phyloP scores from a whole-genome alignment of 23 tunicate genomes.

The Trididemnum clinides region DNA sequence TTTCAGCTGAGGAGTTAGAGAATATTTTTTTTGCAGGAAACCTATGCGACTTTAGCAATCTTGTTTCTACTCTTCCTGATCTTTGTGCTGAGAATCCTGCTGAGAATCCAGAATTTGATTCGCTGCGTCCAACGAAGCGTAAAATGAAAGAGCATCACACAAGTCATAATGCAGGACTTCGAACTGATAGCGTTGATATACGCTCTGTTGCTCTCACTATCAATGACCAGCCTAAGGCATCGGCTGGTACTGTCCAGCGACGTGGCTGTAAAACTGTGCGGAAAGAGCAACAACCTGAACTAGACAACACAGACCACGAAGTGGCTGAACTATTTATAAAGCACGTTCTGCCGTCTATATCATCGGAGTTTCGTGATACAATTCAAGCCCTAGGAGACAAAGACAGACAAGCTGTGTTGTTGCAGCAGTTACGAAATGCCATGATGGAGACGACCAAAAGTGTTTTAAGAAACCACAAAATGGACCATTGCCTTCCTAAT shows the following conservation, averaged over 20 bases:
- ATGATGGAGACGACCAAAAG: slow-evolving; percentile 41
- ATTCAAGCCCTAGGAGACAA: slow-evolving; percentile 33
- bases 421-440: slow-evolving; percentile 62
- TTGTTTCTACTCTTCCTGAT: neutral
- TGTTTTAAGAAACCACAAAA: slow-evolving; percentile 62
- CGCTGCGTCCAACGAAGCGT: no score
- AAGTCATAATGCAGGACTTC: no score
- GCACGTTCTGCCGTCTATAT: slow-evolving; percentile 48
- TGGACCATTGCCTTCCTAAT: slow-evolving; percentile 69
- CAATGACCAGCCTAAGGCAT: neutral
- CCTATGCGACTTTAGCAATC: neutral
- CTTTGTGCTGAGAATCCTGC: no score
- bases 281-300: neutral
- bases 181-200: no score
- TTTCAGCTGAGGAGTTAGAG: no score
- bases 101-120: no score
- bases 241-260: neutral
- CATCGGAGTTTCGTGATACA: slow-evolving; percentile 29
- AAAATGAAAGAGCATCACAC: no score
- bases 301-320: neutral
- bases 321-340: slow-evolving; percentile 27
- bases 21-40: no score
- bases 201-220: no score
- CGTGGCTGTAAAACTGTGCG: neutral
- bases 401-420: slow-evolving; percentile 22